Percentiles rank a stretch among this genome's conserved stretches.
Evolutionary conservation across 1,140 invertebrate species (phyloP).

Genomic region (Pteromalus puparum): DNA sequence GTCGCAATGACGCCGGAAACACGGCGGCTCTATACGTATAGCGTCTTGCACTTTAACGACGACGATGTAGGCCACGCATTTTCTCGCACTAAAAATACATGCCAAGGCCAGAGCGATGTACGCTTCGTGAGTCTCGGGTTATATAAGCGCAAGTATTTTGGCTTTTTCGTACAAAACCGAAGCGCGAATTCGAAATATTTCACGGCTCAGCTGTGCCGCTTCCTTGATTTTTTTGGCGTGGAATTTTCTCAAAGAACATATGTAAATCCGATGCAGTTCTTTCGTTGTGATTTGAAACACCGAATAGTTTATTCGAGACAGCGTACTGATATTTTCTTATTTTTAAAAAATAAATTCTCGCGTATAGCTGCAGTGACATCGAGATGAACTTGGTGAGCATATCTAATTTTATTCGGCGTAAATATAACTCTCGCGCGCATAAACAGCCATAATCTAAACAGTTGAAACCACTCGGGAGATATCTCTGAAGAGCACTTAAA

Average conservation of each 20-base stretch:
- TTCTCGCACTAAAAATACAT: conserved; percentile 49
- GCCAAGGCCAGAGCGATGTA: conserved; percentile 36
- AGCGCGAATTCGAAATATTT: background rate
- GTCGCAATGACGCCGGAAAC: conserved; percentile 26
- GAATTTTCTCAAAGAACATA: too few relatives aligned
- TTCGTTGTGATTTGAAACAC: too few relatives aligned
- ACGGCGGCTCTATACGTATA: conserved; percentile 3
- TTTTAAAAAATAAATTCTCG: background rate
- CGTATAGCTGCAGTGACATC: background rate
- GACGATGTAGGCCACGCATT: conserved; percentile 13
- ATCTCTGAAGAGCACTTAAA: background rate
- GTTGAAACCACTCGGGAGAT: background rate
- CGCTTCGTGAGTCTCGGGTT: background rate
- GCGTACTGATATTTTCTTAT: background rate
- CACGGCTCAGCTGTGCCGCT: background rate
- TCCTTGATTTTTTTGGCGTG: too few relatives aligned
- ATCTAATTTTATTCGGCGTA: background rate
- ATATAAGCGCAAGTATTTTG: background rate
- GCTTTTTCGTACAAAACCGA: background rate
- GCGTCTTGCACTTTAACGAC: background rate
- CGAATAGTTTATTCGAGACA: background rate
- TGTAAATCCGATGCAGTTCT: too few relatives aligned
- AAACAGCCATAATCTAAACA: background rate
- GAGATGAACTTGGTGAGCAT: background rate
- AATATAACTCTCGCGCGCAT: background rate